Conservation (phyloP, 2,113 vertebrate species). For the Eolophus roseicapilla region DNA sequence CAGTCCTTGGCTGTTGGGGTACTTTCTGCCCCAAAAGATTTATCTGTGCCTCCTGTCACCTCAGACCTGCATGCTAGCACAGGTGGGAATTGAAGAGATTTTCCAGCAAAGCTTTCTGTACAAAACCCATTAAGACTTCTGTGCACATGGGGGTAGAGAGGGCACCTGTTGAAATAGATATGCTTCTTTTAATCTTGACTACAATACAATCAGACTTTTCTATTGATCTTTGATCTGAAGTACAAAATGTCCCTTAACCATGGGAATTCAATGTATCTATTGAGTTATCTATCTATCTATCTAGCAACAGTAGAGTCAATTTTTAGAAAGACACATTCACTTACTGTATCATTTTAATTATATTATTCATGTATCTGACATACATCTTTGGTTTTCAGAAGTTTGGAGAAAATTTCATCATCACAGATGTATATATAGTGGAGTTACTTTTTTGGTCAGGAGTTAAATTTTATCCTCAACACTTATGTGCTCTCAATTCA, state of each 20-base stretch:
- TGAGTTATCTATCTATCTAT: not conserved
- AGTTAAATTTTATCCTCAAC: not conserved
- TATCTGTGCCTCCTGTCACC: not conserved
- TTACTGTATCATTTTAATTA: conserved; percentile 20
- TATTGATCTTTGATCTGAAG: conserved; percentile 38
- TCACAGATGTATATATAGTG: not conserved
- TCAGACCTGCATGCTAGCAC: not conserved
- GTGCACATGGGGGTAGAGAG: not conserved
- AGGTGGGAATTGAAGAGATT: not conserved
- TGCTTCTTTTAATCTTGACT: conserved; percentile 43
- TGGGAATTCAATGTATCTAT: not conserved
- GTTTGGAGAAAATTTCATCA: not conserved
- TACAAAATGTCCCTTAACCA: conserved; percentile 11
- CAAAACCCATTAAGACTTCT: not conserved
- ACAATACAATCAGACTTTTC: conserved; percentile 19
- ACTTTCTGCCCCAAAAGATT: not conserved
- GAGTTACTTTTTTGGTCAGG: not conserved
- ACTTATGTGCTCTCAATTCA: not conserved
- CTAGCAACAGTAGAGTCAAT: not conserved
- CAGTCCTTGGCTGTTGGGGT: not conserved
- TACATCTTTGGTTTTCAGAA: not conserved
- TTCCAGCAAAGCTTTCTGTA: not conserved
- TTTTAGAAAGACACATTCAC: not conserved
- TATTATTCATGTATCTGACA: not conserved
- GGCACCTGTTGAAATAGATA: not conserved